Evolutionary conservation across 1,140 invertebrate species (phyloP).

Genomic region (Rhyacophila brunnea): DNA sequence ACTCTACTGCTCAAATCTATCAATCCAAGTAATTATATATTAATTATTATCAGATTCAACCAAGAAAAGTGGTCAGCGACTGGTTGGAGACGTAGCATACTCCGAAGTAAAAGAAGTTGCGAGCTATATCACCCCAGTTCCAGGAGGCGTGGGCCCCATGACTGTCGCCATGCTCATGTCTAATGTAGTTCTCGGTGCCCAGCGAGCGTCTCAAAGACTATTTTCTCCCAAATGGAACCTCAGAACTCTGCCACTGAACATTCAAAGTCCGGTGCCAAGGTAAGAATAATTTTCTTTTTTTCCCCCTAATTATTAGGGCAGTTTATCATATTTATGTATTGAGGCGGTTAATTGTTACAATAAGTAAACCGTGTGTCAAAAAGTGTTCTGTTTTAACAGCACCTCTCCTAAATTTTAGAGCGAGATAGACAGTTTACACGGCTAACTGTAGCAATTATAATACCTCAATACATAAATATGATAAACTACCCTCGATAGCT

Average conservation of each 20-base stretch:
- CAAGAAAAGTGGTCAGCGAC: conserved; percentile 77
- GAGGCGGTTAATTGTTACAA: too few species aligned
- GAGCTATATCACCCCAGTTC: conserved; percentile 93
- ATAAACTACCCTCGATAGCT: too few species aligned
- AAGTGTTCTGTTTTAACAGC: too few species aligned
- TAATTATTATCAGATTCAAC: conserved; percentile 72
- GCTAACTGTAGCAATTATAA: too few species aligned
- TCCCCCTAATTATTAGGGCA: too few species aligned
- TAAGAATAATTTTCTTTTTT: conserved; percentile 39
- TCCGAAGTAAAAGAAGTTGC: conserved; percentile 76
- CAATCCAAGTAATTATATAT: too few species aligned
- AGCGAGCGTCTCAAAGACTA: conserved; percentile 59
- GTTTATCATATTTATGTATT: too few species aligned
- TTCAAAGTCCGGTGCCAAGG: conserved; percentile 70
- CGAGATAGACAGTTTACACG: too few species aligned
- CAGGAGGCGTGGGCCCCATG: conserved; percentile 97
- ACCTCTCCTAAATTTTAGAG: too few species aligned
- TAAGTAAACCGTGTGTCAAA: too few species aligned
- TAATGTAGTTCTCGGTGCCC: conserved; percentile 88
- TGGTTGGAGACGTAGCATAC: conserved; percentile 96
- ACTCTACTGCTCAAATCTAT: too few species aligned
- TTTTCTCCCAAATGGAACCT: conserved; percentile 65
- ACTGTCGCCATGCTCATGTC: conserved; percentile 97
- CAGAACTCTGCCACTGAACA: conserved; percentile 58
- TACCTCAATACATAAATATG: too few species aligned